A percentile compares a stretch with the other conserved stretches of the same genome.
Conservation (phyloP, 2,888 invertebrate species). For the Platynereis dumerilii region DNA sequence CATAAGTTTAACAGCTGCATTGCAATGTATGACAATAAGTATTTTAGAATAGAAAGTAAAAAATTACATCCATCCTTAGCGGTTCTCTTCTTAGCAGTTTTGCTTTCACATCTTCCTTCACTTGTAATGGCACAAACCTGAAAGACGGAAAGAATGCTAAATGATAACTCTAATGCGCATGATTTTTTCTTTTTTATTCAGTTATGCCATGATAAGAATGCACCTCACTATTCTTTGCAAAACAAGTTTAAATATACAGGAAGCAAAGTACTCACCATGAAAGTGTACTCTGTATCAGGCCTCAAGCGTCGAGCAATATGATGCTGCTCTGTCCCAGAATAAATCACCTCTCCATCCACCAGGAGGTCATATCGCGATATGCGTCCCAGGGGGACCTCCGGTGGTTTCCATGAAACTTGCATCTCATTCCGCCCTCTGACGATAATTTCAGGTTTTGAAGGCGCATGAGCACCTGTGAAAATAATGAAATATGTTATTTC, state of each 20-base stretch:
- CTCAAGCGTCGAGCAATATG: constrained; percentile 51
- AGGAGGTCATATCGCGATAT: constrained; percentile 60
- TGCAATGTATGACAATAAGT: too few species aligned
- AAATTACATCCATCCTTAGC: constrained; percentile 62
- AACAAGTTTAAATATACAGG: too few species aligned
- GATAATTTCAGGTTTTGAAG: constrained; percentile 58
- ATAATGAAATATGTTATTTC: too few species aligned
- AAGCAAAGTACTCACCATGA: constrained; percentile 42
- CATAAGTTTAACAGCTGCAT: too few species aligned
- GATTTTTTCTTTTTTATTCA: neutral
- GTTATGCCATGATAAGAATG: neutral
- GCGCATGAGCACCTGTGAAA: constrained; percentile 62
- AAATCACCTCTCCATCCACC: constrained; percentile 57
- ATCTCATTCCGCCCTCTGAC: constrained; percentile 61
- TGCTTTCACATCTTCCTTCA: constrained; percentile 62
- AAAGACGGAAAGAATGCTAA: constrained; percentile 11
- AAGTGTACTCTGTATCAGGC: constrained; percentile 62
- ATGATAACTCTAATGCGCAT: neutral
- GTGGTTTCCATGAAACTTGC: constrained; percentile 59
- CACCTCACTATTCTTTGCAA: too few species aligned
- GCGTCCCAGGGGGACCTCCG: constrained; percentile 59
- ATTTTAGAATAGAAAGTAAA: too few species aligned
- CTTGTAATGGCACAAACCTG: constrained; percentile 60
- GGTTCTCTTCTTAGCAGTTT: constrained; percentile 58
- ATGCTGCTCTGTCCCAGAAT: constrained; percentile 59